Evolutionary conservation across 2,113 vertebrate genomes (phyloP), one percentile per base, ranked within the genome.

Genomic region (Gymnorhina tibicen): DNA sequence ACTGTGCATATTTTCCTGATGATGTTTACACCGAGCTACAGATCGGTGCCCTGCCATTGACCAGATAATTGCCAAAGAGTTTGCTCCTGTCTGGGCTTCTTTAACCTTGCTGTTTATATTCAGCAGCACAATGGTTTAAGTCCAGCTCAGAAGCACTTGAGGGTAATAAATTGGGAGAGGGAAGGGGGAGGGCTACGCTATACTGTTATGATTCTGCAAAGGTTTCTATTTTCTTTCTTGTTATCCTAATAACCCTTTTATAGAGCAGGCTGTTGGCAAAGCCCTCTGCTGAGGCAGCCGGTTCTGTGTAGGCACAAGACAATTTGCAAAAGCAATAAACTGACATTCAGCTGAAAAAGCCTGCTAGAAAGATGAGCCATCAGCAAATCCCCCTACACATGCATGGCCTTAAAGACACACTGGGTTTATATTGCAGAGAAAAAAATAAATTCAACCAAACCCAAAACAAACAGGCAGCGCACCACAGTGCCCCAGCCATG

Each of bases 241-340:
- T 95, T 96, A 96, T 96, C 94, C 95, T 97, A 97, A 97, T 96
- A 97, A 96, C 94, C 95, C 89, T 96, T 97, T 97, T 95, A 96
- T 92, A 82, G 96, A 93, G 89, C 83, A 95, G 58, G 55, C 64
- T 96, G 95, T 69, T 97, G 97, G 95, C 96, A 97, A 78, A 95
- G 91, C 92, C 97, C 93, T 95, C 91, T 96, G 97, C 97, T 97
- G 96, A 97, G 97, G 87, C 94, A 97, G 97, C 91, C 94, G 44
- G 93, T 97, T 97, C 96, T 89, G 91, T 92, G 91, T 85, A 97
- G 97, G 95, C 96, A 96, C 92, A 93, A 95, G 95, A 96, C 95
- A 97, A 97, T 97, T 97, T 97, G 92, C 95, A 97, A 96, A 97
- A 97, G 97, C 97, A 97, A 97, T 97, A 97, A 96, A 96, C 85